These are phyloP conservation scores for Holocentrus rufus DNA, from an alignment of 2,797 vertebrate genomes.

Conservation along the genomic window DNA sequence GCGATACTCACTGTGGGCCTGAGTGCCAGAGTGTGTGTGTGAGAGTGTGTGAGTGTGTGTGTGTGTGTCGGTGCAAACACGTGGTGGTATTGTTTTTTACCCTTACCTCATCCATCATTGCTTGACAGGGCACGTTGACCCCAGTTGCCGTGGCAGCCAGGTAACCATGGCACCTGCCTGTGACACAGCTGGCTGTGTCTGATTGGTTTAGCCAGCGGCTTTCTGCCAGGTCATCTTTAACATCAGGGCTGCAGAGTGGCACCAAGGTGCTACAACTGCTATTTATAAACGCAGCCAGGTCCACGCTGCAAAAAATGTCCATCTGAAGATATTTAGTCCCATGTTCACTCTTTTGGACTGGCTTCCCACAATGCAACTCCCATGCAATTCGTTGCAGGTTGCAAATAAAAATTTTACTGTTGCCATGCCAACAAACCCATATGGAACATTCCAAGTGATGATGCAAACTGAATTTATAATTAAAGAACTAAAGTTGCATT, in stretches of 20 bases:
- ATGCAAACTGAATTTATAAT: no score
- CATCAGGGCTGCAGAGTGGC: constrained; percentile 54
- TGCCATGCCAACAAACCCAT: no score
- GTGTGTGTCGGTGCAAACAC: constrained; percentile 30
- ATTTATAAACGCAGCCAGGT: constrained; percentile 53
- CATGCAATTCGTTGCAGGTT: no score
- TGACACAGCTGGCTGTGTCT: constrained; percentile 66
- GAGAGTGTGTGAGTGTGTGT: not conserved
- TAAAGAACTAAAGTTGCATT: no score
- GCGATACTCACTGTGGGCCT: constrained; percentile 26
- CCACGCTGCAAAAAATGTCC: constrained; percentile 38
- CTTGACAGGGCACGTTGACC: constrained; percentile 65
- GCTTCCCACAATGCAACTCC: no score
- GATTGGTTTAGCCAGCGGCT: constrained; percentile 66
- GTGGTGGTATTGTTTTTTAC: constrained; percentile 13
- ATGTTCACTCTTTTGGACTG: not conserved
- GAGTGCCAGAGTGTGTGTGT: not conserved
- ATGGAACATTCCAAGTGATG: no score
- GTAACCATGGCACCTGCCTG: constrained; percentile 74
- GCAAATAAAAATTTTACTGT: no score
- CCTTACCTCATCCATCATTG: constrained; percentile 63
- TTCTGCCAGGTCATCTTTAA: constrained; percentile 73
- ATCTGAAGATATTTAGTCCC: not conserved
- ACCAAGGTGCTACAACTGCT: constrained; percentile 53
- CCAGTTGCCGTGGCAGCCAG: constrained; percentile 71